phyloP scores from a whole-genome alignment of 2,797 vertebrate genomes.

The Myoxocephalus aenaeus region DNA sequence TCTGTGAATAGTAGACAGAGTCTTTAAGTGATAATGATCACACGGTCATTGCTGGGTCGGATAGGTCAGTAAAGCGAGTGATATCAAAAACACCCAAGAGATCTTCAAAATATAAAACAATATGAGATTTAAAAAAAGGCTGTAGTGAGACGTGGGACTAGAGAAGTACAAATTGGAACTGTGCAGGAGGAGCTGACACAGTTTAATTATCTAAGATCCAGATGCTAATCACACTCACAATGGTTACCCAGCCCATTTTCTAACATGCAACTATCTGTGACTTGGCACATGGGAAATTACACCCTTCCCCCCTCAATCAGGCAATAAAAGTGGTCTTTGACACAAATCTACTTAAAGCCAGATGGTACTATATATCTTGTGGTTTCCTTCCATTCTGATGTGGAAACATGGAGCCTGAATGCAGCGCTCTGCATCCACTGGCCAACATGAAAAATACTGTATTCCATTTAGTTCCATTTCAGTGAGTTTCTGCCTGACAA shows the following conservation, averaged over 20 bases:
- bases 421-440: constrained; percentile 37
- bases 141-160: neutral
- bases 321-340: constrained; percentile 81
- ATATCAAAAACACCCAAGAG: constrained; percentile 27
- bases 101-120: constrained; percentile 16
- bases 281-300: constrained; percentile 76
- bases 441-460: constrained; percentile 57
- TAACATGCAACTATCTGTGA: constrained; percentile 79
- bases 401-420: constrained; percentile 62
- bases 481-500: constrained; percentile 71
- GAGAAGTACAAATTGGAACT: constrained; percentile 31
- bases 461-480: constrained; percentile 66
- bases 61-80: constrained; percentile 5
- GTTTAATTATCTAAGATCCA: constrained; percentile 78
- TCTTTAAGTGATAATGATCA: constrained; percentile 31
- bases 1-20: constrained; percentile 14
- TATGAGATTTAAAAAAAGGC: neutral
- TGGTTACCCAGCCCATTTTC: constrained; percentile 74
- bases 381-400: constrained; percentile 73
- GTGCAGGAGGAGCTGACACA: constrained; percentile 53
- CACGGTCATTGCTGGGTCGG: constrained; percentile 11
- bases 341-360: constrained; percentile 79
- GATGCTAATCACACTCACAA: constrained; percentile 79
- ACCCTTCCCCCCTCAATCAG: constrained; percentile 70
- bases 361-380: constrained; percentile 77